Base-by-base conservation (phyloP, 2,888 invertebrate genomes). In the Perithous albicinctus region DNA sequence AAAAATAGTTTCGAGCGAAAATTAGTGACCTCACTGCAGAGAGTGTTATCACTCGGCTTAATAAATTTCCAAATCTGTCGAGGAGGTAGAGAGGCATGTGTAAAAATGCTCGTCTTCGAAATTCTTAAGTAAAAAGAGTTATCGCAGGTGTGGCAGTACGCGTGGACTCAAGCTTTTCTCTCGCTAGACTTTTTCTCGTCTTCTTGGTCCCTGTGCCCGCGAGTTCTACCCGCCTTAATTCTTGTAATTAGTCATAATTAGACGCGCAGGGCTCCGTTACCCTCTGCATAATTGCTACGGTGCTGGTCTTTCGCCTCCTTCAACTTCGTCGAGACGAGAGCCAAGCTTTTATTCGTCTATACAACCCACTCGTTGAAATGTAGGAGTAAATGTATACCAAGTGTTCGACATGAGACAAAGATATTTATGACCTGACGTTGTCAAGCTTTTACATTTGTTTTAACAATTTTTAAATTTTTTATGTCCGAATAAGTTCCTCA, bases 191-290 rank as follows among this genome's bases (percentile, higher is more conserved):
- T 35, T 66, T 67, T 69, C 56, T 59, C 64, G 43, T 48, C 66
- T 20, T 59, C 80, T 66, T 72, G 84, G 72, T 23, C 41, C 64
- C 41, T 46, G 61, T 20, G 43, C 61, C 41, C 66, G 15, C 48
- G 8, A 59, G 32, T n/a, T 41, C 51, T 59, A 29, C 8, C 41
- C 69, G 18, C 48, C 78, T 82, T 84, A 77, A 79, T 82, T 77
- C 59, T 61, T 64, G 61, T 79, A 77, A 82, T 84, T 79, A 80
- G 73, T 79, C 79, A 74, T 82, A 79, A 84, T 79, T 80, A 77
- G 75, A 78, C 74, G 46, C 54, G 59, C 63, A 51, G 63, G 79
- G 67, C 43, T 78, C 70, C 43, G 56, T 63, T 66, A 51, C 46
- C 32, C 73, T 69, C 54, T 29, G 56, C 46, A 76, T 73, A 82